Evolutionary conservation across 2,113 vertebrate genomes (phyloP).

Genomic region (Myodes glareolus): DNA sequence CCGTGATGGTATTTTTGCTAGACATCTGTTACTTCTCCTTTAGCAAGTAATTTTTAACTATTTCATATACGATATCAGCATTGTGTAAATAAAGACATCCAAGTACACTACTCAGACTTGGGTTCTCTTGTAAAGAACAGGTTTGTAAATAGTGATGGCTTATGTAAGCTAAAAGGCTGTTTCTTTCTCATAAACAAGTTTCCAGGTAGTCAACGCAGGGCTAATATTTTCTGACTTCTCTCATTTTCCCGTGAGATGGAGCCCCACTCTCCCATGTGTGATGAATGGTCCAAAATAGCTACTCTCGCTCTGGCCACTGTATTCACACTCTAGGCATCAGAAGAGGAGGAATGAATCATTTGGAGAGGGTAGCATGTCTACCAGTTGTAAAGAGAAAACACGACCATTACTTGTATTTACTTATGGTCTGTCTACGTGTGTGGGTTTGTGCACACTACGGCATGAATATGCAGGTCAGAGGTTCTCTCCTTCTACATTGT

Average conservation of each 20-base stretch:
- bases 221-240: background rate
- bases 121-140: conserved; percentile 6
- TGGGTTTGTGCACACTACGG: background rate
- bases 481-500: background rate
- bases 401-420: background rate
- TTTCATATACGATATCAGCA: conserved; percentile 58
- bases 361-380: background rate
- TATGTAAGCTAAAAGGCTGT: background rate
- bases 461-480: background rate
- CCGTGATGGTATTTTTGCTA: conserved; percentile 54
- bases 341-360: background rate
- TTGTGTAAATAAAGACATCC: conserved; percentile 59
- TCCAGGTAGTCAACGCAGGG: background rate
- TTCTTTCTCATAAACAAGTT: background rate
- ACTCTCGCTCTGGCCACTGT: background rate
- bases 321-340: background rate
- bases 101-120: conserved; percentile 74
- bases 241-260: background rate
- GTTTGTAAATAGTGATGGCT: background rate
- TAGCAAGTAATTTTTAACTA: conserved; percentile 55
- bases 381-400: background rate
- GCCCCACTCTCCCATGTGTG: background rate
- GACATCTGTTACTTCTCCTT: conserved; percentile 56
- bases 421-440: background rate
- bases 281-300: background rate